These are phyloP conservation scores for Corythoichthys haematopterus DNA, from an alignment of 2,113 vertebrate species.

Conservation along the genomic window DNA sequence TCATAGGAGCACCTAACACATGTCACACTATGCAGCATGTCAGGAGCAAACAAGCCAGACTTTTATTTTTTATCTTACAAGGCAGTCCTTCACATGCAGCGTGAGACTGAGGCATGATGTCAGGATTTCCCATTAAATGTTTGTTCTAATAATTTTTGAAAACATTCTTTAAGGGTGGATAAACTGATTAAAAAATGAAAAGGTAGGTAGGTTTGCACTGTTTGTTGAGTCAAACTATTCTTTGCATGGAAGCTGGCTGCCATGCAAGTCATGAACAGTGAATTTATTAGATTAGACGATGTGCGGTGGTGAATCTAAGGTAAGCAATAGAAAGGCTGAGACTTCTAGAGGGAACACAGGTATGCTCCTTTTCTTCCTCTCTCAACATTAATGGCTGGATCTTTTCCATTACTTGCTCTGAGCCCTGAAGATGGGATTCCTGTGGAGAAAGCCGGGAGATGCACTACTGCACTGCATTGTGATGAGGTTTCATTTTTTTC, in stretches of 20 bases:
- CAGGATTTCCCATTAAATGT: no score
- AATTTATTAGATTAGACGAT: constrained; percentile 39
- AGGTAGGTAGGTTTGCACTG: background rate
- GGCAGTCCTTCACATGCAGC: no score
- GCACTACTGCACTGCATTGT: constrained; percentile 70
- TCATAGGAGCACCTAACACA: no score
- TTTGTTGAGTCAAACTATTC: constrained; percentile 2
- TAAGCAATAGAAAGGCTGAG: constrained; percentile 47
- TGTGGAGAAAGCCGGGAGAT: constrained; percentile 64
- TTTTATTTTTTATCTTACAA: no score
- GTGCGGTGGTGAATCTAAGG: constrained; percentile 43
- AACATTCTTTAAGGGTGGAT: no score
- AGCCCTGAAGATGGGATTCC: constrained; percentile 74
- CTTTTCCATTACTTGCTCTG: constrained; percentile 74
- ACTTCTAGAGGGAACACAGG: constrained; percentile 53
- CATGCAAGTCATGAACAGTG: constrained; percentile 14
- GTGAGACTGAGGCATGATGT: no score
- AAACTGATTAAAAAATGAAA: no score
- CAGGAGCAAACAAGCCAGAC: no score
- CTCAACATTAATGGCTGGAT: constrained; percentile 70
- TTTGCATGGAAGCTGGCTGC: constrained; percentile 15
- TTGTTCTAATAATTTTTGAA: no score
- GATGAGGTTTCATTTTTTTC: constrained; percentile 76
- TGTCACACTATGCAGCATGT: no score
- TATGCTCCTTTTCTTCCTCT: constrained; percentile 61